Evolutionary conservation across 2,888 invertebrate genomes (phyloP).

Genomic region (Ormyrus labotus): DNA sequence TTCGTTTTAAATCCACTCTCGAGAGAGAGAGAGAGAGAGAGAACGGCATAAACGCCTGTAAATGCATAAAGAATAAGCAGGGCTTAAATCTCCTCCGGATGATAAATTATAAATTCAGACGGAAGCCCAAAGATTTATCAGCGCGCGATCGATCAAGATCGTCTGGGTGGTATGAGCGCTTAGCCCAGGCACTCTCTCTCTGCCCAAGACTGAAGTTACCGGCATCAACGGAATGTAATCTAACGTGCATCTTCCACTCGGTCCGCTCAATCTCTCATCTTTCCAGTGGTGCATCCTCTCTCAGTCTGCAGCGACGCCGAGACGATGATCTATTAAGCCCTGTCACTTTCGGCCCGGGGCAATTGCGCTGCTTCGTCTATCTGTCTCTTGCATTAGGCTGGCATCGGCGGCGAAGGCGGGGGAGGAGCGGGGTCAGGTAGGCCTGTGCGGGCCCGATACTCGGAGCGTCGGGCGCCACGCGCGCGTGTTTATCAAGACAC

Average conservation of each 20-base stretch:
- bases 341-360: not conserved
- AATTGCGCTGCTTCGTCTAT: not conserved
- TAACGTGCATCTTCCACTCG: not conserved
- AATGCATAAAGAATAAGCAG: too few relatives aligned
- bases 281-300: constrained; percentile 15
- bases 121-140: not conserved
- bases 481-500: constrained; percentile 54
- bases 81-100: too few relatives aligned
- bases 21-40: too few relatives aligned
- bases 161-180: too few relatives aligned
- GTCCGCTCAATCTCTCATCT: constrained; percentile 28
- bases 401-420: too few relatives aligned
- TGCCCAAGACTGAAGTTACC: constrained; percentile 10
- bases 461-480: not conserved
- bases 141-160: not conserved
- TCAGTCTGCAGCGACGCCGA: not conserved
- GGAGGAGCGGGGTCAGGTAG: too few relatives aligned
- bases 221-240: constrained; percentile 8
- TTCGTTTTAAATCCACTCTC: too few relatives aligned
- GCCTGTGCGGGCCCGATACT: constrained; percentile 8
- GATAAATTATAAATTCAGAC: too few relatives aligned
- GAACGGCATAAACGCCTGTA: too few relatives aligned
- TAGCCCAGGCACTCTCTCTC: not conserved
- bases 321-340: not conserved
- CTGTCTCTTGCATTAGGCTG: not conserved